phyloP scores from a whole-genome alignment of 2,888 invertebrate genomes.

The Rhamnusium bicolor region DNA sequence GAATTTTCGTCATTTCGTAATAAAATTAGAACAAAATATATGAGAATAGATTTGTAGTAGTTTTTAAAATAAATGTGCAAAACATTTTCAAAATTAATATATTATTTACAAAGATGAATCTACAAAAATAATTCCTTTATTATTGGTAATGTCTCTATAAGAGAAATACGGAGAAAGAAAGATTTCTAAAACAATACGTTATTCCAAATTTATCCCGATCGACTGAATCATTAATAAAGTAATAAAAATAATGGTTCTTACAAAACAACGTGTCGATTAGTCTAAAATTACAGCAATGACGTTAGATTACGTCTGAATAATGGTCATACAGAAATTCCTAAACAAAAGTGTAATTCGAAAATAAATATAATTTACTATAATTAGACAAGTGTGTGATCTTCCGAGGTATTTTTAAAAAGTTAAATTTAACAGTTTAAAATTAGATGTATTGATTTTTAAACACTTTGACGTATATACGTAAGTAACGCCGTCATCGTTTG shows the following conservation, averaged over 20 bases:
- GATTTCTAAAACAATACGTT: background rate
- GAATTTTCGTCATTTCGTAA: background rate
- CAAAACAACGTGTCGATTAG: constrained; percentile 4
- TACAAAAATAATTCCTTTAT: too few relatives aligned
- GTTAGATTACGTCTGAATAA: constrained; percentile 31
- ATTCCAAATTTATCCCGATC: constrained; percentile 17
- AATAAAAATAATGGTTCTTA: constrained; percentile 21
- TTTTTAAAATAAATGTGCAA: background rate
- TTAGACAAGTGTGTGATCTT: constrained; percentile 21
- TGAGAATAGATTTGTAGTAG: background rate
- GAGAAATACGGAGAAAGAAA: background rate
- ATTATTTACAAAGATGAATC: background rate
- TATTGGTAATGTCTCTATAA: background rate
- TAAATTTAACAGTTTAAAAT: constrained; percentile 21
- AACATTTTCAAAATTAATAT: background rate
- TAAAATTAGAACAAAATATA: background rate
- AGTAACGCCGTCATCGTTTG: constrained; percentile 11
- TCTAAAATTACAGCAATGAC: constrained; percentile 36
- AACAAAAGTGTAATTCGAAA: constrained; percentile 26
- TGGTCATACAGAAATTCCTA: constrained; percentile 26
- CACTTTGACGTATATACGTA: constrained; percentile 10
- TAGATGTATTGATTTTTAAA: constrained; percentile 27
- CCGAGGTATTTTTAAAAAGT: background rate
- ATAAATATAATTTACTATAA: constrained; percentile 35
- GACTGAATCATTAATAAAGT: constrained; percentile 20